Base-by-base conservation (phyloP, 2,113 vertebrate genomes). In the Penelope pileata region DNA sequence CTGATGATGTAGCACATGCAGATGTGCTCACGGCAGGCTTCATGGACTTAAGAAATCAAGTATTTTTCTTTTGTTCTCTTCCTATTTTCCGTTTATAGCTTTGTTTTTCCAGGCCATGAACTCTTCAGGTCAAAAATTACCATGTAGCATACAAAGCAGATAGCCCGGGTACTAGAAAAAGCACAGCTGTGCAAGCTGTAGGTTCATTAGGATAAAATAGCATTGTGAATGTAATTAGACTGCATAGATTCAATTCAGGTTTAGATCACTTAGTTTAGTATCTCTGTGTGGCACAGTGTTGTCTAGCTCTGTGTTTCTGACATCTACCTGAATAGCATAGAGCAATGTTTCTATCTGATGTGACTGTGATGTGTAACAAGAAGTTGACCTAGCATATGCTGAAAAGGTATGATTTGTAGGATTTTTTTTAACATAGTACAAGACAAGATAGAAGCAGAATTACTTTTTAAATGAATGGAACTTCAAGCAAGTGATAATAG, bases 131-230 rank as follows among this genome's bases (percentile, higher is more conserved):
- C 48, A 83, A 66, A 53, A 68, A 43, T 79, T 42, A 48, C 27
- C 40, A 47, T 1, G 4, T 0, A 51, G 29, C 0, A 0, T 21
- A 12, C 6, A 21, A 23, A 34, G 29, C 82, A 51, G 32, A 12
- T 3, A 18, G 38, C 45, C 59, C 30, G 50, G 29, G 34, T 12
- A 43, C 24, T 32, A 40, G 62, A 47, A 51, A 53, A 8, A 76
- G 38, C 30, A 69, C 14, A 85, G 36, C 42, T 43, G 23, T n/a
- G 48, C 48, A 38, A 69, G 18, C 32, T 88, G 7, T 43, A 40
- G 26, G 12, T 76, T 36, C 58, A 10, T 53, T n/a, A 48, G 56
- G 66, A 8, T 76, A 27, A 70, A 23, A 42, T 1, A 58, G 19
- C 47, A 29, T 66, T 32, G 11, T 29, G 42, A 51, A 24, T 45